Base-by-base conservation (phyloP, 2,888 invertebrate species). In the Caenorhabditis drosophilae region DNA sequence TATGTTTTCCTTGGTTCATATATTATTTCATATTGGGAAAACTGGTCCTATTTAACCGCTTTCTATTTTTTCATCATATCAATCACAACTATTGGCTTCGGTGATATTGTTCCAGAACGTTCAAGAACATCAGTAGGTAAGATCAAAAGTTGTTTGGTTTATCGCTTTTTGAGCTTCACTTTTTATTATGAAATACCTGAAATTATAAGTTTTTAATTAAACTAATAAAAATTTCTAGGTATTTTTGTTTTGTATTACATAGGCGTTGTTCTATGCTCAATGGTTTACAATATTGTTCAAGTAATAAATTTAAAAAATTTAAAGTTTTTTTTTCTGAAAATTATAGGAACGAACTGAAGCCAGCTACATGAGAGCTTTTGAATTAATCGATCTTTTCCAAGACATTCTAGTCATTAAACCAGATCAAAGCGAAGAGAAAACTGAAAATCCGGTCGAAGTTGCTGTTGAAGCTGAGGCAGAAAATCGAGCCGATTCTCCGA, bases 41-140 rank as follows among this genome's bases (percentile, higher is more conserved):
- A 80, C 23, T 81, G 80, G 80, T 73, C 73, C 50, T 78, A 73
- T 35, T 67, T 78, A 44, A 77, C 74, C 12, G 67, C 79, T 9
- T 77, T 80, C 62, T 81, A 81, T 62, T 81, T 79, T 57, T 75
- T 78, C 52, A 79, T 79, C 52, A 73, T 80, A 7, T 80, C 78
- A 6, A 51, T 81, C 26, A 72, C 66, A n/a, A 81, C 81, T 4
- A 75, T 81, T 38, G 81, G 81, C 16, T 69, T 81, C 36, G 80
- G 80, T 34, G 81, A 80, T 51, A 70, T 75, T 31, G 70, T 81
- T 46, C 81, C 81, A 22, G 68, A 73, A 36, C 77, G 81, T 70
- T 79, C 80, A 0, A 64, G 73, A 16, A 71, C 75, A 16, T 74
- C 78, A 1, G 67, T 72, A 50, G 70, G 78, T 77, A 31, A 31